Evolutionary conservation across 2,797 vertebrate species (phyloP), one percentile per base, ranked within the genome.

Genomic region (Echiichthys vipera): DNA sequence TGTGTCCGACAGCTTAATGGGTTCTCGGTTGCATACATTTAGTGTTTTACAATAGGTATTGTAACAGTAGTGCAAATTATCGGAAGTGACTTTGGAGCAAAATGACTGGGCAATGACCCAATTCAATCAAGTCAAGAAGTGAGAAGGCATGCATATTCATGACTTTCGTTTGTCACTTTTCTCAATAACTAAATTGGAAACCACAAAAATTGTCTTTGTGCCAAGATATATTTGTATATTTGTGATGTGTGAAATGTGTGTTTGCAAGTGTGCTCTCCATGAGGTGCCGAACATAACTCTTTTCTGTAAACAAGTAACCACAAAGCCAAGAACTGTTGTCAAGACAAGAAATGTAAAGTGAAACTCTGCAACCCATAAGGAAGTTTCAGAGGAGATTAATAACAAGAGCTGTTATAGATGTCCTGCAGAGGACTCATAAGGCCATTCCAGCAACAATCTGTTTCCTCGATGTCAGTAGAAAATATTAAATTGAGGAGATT

Each of bases 341-440:
- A 78, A 59, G 69, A 63, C 49, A 84, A 83, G 63, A 57, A 71
- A 65, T 74, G 61, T 40, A 20, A 70, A 68, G 78, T 76, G 64
- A 69, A 83, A 81, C 51, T 84, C 69, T 74, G 67, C 64, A 73
- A 55, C 84, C 72, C 73, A 24, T 64, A 77, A 56, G 77, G 87
- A 87, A 74, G 77, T 87, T 90, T 91, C 65, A 77, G 83, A 77
- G 56, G 78, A 91, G 85, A 93, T 92, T 84, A 93, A 92, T 93
- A 88, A 80, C 74, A 46, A 43, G n/a, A 63, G 34, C 45, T 27
- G 66, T 84, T 89, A 85, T 83, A 83, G 78, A 91, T 89, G 83
- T 84, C 80, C 80, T 67, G 78, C 54, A 74, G 81, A 82, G 66
- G 54, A 66, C 86, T 88, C 78, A 65, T 87, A 69, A 86, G 88